Evolutionary conservation across 1,140 invertebrate genomes (phyloP).

Genomic region (Artemia franciscana): DNA sequence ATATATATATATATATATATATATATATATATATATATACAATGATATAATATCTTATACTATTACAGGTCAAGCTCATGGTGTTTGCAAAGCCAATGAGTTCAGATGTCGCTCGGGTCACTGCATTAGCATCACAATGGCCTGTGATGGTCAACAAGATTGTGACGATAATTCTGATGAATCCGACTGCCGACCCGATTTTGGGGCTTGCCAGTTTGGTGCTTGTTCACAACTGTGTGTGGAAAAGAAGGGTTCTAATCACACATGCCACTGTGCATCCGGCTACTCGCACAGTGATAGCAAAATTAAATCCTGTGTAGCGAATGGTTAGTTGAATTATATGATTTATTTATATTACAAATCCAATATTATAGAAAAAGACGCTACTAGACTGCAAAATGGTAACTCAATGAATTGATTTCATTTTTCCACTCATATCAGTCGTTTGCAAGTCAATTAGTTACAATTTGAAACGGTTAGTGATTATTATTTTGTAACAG

Average conservation of each 20-base stretch:
- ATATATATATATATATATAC: too few species aligned
- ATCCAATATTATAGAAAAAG: not conserved
- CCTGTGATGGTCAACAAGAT: slow-evolving; percentile 42
- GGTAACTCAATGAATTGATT: too few species aligned
- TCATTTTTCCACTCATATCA: too few species aligned
- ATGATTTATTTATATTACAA: slow-evolving; percentile 2
- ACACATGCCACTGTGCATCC: slow-evolving; percentile 36
- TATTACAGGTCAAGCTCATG: slow-evolving; percentile 7
- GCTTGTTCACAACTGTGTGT: slow-evolving; percentile 49
- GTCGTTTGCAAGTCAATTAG: too few species aligned
- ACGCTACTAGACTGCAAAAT: too few species aligned
- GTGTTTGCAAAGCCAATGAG: slow-evolving; percentile 20
- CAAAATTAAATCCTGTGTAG: slow-evolving; percentile 19
- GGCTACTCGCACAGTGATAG: slow-evolving; percentile 27
- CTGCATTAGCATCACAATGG: slow-evolving; percentile 34
- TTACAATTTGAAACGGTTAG: too few species aligned
- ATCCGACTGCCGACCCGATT: slow-evolving; percentile 13
- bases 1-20: too few species aligned
- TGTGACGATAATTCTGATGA: slow-evolving; percentile 36
- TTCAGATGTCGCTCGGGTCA: slow-evolving; percentile 39
- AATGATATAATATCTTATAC: too few species aligned
- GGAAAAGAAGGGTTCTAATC: slow-evolving; percentile 30
- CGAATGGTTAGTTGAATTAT: slow-evolving; percentile 17
- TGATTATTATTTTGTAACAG: too few species aligned
- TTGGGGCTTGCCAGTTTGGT: slow-evolving; percentile 25